These are phyloP conservation scores for Anhinga rufa DNA, from an alignment of 2,113 vertebrate species.

Conservation along the genomic window DNA sequence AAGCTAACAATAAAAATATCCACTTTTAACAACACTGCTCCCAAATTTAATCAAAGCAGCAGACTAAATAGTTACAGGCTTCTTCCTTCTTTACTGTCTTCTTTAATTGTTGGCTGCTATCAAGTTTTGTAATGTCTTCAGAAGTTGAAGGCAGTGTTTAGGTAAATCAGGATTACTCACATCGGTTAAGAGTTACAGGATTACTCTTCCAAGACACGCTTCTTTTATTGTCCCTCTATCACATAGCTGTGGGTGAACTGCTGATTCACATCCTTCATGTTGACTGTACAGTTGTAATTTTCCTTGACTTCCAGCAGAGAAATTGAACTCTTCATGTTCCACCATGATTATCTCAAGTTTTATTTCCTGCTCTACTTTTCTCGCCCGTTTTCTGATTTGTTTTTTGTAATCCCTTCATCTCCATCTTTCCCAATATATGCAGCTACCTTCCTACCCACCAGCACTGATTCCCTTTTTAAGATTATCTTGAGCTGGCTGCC, in stretches of 20 bases:
- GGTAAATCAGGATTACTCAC: constrained; percentile 5
- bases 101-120: background rate
- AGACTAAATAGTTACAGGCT: background rate
- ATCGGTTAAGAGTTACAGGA: background rate
- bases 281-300: background rate
- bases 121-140: background rate
- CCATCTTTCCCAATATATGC: background rate
- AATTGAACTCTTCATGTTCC: background rate
- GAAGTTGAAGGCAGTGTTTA: background rate
- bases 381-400: background rate
- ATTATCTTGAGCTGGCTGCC: background rate
- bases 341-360: background rate
- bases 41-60: background rate
- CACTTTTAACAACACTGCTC: background rate
- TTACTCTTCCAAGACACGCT: background rate
- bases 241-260: background rate
- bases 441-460: background rate
- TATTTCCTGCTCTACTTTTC: background rate
- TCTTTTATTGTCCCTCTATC: background rate
- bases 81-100: background rate
- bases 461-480: background rate
- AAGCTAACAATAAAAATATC: background rate
- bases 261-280: background rate
- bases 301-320: background rate
- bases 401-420: background rate